Conservation (phyloP, 2,797 vertebrate species). For the Gallinago nigripennis region DNA sequence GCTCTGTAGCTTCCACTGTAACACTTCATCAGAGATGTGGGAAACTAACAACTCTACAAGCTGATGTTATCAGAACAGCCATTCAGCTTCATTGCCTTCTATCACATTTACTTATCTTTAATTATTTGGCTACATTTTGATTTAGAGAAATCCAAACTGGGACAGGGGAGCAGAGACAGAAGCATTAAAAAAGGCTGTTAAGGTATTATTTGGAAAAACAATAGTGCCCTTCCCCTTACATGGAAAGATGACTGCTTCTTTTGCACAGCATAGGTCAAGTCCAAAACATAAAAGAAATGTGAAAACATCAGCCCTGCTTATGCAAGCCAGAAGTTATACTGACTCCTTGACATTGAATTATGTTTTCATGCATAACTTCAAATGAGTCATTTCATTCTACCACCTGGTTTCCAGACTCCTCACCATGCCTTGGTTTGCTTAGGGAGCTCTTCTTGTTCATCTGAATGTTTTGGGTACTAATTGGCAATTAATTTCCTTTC, state of each 20-base stretch:
- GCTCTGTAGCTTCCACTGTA: neutral
- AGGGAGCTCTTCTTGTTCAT: conserved; percentile 22
- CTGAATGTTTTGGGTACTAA: conserved; percentile 34
- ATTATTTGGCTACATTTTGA: neutral
- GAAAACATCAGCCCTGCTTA: neutral
- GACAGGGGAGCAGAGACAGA: neutral
- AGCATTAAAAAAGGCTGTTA: neutral
- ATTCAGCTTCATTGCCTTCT: neutral
- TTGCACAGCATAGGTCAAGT: neutral
- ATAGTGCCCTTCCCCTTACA: neutral
- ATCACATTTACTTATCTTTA: neutral
- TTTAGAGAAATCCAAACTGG: neutral
- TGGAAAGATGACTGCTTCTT: neutral
- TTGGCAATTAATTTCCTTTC: conserved; percentile 18
- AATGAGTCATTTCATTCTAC: conserved; percentile 9
- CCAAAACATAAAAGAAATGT: neutral
- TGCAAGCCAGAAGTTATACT: neutral
- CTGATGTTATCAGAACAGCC: neutral
- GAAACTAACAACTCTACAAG: neutral
- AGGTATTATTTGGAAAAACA: neutral
- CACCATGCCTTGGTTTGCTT: neutral
- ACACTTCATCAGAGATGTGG: neutral
- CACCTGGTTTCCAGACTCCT: conserved; percentile 45
- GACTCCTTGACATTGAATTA: neutral
- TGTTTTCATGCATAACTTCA: neutral